These are phyloP conservation scores for Cephus spinipes DNA, from an alignment of 2,888 invertebrate species.

Conservation along the genomic window DNA sequence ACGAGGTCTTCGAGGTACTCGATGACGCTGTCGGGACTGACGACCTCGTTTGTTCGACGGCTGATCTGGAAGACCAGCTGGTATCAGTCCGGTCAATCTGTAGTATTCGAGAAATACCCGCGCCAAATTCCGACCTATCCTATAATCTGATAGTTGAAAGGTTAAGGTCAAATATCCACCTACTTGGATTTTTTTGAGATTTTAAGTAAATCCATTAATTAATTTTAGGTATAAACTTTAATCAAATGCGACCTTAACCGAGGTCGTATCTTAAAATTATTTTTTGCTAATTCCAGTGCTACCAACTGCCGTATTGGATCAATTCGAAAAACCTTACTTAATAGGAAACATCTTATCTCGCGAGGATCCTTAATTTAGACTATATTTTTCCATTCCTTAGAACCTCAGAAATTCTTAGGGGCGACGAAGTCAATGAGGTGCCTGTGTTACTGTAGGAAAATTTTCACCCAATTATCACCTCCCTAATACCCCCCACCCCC, in stretches of 20 bases:
- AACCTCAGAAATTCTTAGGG: neutral
- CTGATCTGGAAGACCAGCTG: slow-evolving; percentile 63
- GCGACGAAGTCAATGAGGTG: neutral
- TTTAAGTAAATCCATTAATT: neutral
- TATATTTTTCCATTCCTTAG: neutral
- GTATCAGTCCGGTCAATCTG: slow-evolving; percentile 78
- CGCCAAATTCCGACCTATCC: slow-evolving; percentile 82
- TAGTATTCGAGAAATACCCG: slow-evolving; percentile 86
- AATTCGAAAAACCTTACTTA: neutral
- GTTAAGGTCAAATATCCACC: slow-evolving; percentile 32
- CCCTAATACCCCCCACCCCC: neutral
- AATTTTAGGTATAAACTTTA: neutral
- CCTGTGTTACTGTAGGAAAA: neutral
- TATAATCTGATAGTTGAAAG: slow-evolving; percentile 72
- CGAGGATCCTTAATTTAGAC: neutral
- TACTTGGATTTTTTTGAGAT: neutral
- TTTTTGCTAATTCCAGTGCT: neutral
- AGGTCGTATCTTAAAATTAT: neutral
- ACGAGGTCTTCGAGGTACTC: slow-evolving; percentile 53
- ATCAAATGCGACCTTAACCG: neutral
- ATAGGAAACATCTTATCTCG: neutral
- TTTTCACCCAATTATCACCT: neutral
- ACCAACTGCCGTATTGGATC: neutral
- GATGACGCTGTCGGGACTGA: slow-evolving; percentile 59
- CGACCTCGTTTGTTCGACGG: slow-evolving; percentile 58